Conservation (phyloP, 2,113 vertebrate species). For the Ceuthmochares aereus region DNA sequence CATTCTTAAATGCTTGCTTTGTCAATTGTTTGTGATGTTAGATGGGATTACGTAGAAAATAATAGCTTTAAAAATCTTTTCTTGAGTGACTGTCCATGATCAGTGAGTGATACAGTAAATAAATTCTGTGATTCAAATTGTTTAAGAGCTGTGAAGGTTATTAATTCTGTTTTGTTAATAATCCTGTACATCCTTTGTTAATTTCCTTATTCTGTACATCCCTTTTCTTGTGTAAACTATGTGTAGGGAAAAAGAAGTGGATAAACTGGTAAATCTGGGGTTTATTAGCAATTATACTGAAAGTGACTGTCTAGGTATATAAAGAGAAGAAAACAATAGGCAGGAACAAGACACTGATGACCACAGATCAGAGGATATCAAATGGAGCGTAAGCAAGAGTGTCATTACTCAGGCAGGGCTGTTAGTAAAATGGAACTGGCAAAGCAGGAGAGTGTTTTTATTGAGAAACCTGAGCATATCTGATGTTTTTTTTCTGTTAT, state of each 20-base stretch:
- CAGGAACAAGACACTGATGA: neutral
- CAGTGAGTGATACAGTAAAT: neutral
- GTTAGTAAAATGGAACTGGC: neutral
- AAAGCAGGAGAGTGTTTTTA: neutral
- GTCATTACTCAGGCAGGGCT: neutral
- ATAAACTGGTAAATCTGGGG: neutral
- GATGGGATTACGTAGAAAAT: neutral
- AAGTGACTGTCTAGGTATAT: neutral
- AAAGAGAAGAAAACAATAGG: neutral
- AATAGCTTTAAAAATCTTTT: neutral
- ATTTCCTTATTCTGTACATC: neutral
- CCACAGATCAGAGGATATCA: neutral
- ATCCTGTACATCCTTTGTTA: neutral
- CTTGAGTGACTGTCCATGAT: neutral
- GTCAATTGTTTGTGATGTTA: neutral
- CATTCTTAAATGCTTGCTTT: neutral
- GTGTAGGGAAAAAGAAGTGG: neutral
- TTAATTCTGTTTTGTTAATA: neutral
- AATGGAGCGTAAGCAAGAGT: neutral
- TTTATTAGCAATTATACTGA: neutral
- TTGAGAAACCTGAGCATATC: neutral
- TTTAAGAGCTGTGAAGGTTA: neutral
- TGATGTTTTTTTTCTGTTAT: neutral
- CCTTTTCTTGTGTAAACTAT: neutral
- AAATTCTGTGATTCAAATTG: neutral